phyloP scores from a whole-genome alignment of 2,113 vertebrate species.

The Mesitornis unicolor region DNA sequence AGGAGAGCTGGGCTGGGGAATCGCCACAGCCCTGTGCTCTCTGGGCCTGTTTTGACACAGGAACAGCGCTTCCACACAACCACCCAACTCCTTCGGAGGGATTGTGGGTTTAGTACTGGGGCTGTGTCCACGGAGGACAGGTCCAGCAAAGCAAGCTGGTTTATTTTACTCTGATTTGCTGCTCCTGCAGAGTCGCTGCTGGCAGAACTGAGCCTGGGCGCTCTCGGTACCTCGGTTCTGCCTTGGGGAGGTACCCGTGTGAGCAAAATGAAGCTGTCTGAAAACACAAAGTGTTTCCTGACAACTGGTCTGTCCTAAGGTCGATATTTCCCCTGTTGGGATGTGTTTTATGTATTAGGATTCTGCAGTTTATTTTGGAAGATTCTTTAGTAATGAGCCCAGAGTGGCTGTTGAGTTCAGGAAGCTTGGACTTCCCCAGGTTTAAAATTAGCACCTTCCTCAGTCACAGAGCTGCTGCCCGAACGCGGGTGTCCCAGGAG shows the following conservation, averaged over 20 bases:
- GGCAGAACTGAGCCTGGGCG: not conserved
- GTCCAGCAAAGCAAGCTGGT: not conserved
- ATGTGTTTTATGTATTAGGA: not conserved
- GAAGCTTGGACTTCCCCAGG: not conserved
- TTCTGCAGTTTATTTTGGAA: not conserved
- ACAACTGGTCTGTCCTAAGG: fast-evolving
- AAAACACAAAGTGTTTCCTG: not conserved
- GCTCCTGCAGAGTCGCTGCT: not conserved
- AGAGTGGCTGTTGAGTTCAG: not conserved
- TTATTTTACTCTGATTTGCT: not conserved
- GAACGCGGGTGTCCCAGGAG: not conserved
- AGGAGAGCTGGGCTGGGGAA: fast-evolving
- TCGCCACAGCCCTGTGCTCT: too few relatives aligned
- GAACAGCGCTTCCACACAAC: not conserved
- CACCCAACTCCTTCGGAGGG: not conserved
- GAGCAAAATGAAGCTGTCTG: fast-evolving
- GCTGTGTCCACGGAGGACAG: not conserved
- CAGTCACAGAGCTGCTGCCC: not conserved
- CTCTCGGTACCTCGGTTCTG: not conserved
- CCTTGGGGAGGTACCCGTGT: fast-evolving
- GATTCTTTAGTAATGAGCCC: not conserved
- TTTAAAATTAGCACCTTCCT: not conserved
- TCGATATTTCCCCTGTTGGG: fast-evolving
- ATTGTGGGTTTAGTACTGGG: not conserved
- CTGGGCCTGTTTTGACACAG: not conserved